A percentile compares a stretch with the other conserved stretches of the same genome.
Evolutionary conservation across 2,113 vertebrate species (phyloP).

Genomic region (Pseudonaja textilis): DNA sequence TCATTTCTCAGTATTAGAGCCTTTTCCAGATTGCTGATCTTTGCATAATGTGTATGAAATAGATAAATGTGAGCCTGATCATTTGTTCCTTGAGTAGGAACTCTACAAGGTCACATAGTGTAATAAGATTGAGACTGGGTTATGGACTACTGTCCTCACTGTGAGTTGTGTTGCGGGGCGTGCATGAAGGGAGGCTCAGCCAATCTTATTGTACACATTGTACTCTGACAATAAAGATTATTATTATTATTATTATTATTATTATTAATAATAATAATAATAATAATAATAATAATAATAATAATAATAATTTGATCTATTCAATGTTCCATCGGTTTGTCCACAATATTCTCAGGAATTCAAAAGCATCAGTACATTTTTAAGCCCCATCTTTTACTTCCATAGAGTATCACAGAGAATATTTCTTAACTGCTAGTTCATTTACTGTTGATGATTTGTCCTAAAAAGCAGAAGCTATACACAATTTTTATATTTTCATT

Average conservation of each 20-base stretch:
- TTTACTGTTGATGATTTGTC: not conserved
- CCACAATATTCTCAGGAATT: not conserved
- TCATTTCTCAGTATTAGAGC: not conserved
- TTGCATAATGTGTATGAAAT: not conserved
- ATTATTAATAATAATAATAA: too few species aligned
- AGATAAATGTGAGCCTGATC: not conserved
- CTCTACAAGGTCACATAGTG: not conserved
- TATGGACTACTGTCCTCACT: too few species aligned
- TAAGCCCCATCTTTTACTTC: not conserved
- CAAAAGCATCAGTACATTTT: not conserved
- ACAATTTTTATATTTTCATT: not conserved
- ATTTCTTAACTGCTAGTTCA: not conserved
- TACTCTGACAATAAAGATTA: too few species aligned
- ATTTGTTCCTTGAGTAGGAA: not conserved
- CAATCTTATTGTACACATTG: too few species aligned
- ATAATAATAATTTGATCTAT: not conserved
- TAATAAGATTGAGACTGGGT: too few species aligned
- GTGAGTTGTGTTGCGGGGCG: too few species aligned
- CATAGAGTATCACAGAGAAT: not conserved
- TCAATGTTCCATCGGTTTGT: not conserved
- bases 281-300: too few species aligned
- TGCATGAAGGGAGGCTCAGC: too few species aligned
- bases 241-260: too few species aligned
- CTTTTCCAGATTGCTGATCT: not conserved
- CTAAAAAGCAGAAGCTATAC: not conserved